phyloP scores from a whole-genome alignment of 1,140 invertebrate genomes.

The Liolophura sinensis region DNA sequence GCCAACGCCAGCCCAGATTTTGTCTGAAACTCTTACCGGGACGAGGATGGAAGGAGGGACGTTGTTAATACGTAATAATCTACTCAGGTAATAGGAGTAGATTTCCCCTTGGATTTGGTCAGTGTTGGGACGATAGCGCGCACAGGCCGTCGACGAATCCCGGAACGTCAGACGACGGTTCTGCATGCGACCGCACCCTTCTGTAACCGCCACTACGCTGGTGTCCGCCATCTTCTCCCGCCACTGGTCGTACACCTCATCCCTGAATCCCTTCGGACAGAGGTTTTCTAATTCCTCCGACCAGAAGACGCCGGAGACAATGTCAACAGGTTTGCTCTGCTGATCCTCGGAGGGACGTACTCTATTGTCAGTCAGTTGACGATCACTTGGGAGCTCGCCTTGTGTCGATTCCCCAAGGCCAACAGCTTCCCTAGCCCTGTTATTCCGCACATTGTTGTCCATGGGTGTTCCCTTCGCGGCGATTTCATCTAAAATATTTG shows the following conservation, averaged over 20 bases:
- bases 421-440: too few species aligned
- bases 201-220: constrained; percentile 71
- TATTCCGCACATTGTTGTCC: too few species aligned
- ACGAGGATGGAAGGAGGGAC: constrained; percentile 75
- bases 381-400: too few species aligned
- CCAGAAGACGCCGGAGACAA: constrained; percentile 72
- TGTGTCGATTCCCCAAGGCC: too few species aligned
- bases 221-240: constrained; percentile 67
- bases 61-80: constrained; percentile 72
- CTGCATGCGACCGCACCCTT: constrained; percentile 85
- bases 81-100: constrained; percentile 81
- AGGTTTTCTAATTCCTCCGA: constrained; percentile 68
- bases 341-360: too few species aligned
- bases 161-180: constrained; percentile 78
- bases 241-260: constrained; percentile 69
- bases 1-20: constrained; percentile 70
- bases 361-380: too few species aligned
- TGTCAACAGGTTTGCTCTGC: constrained; percentile 7
- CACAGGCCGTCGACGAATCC: constrained; percentile 74
- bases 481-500: too few species aligned
- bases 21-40: constrained; percentile 68
- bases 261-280: constrained; percentile 72
- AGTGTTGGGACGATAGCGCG: constrained; percentile 81
- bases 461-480: too few species aligned
- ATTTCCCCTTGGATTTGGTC: constrained; percentile 90